phyloP scores from a whole-genome alignment of 2,888 invertebrate species.

The Drosophila anomalata region DNA sequence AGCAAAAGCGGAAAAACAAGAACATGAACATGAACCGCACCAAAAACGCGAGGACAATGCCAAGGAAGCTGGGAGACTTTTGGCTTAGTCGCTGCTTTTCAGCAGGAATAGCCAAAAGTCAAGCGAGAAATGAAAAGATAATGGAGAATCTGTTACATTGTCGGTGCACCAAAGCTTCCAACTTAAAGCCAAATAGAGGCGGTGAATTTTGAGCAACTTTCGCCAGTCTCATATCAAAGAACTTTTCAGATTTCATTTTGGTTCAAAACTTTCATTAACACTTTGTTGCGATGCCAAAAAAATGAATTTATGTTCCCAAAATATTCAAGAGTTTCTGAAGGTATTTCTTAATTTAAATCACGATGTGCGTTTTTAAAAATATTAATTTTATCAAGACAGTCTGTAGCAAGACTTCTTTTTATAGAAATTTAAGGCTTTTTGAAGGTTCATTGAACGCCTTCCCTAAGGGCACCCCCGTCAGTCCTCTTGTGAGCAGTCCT shows the following conservation, averaged over 20 bases:
- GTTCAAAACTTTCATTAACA: background rate
- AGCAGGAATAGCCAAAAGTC: constrained; percentile 35
- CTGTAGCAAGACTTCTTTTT: too few relatives aligned
- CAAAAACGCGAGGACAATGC: constrained; percentile 24
- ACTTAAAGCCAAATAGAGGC: background rate
- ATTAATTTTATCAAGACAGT: too few relatives aligned
- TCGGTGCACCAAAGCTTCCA: constrained; percentile 3
- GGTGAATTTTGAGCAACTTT: background rate
- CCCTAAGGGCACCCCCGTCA: background rate
- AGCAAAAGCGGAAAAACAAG: constrained; percentile 24
- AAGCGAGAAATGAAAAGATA: constrained; percentile 34
- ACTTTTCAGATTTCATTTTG: background rate
- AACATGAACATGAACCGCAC: constrained; percentile 20
- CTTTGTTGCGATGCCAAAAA: background rate
- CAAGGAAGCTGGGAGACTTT: constrained; percentile 16
- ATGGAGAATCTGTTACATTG: constrained; percentile 33
- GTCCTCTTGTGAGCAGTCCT: constrained; percentile 9
- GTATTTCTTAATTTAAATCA: too few relatives aligned
- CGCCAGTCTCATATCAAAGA: background rate
- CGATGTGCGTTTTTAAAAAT: too few relatives aligned
- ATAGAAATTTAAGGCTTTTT: background rate
- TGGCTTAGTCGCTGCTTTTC: constrained; percentile 34
- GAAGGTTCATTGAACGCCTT: constrained; percentile 70
- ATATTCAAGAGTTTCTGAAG: too few relatives aligned
- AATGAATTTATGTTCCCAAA: too few relatives aligned